These are phyloP conservation scores for Chlorodrepanis virens DNA, from an alignment of 2,113 vertebrate genomes.

Conservation along the genomic window DNA sequence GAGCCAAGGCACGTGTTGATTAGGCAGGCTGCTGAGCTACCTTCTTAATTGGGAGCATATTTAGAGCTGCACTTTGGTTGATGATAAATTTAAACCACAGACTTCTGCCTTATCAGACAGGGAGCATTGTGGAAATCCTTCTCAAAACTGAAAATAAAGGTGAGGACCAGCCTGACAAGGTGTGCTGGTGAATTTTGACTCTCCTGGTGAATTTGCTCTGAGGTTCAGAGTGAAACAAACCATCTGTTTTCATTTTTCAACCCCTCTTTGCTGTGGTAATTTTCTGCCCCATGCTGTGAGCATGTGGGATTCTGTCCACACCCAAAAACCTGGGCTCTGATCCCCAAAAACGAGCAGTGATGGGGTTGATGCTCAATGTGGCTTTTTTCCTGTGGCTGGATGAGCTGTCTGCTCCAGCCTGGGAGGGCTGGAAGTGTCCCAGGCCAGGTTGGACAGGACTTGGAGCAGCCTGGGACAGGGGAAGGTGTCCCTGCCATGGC, in stretches of 20 bases:
- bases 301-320: rapidly evolving
- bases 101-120: neutral
- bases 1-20: neutral
- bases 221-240: neutral
- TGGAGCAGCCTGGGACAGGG: neutral
- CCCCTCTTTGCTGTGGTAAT: neutral
- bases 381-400: rapidly evolving
- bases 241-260: neutral
- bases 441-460: neutral
- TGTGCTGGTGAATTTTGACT: neutral
- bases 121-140: neutral
- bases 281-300: neutral
- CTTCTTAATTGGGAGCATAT: neutral
- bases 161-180: neutral
- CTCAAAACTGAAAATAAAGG: neutral
- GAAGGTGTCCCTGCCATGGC: neutral
- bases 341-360: neutral
- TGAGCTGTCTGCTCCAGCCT: neutral
- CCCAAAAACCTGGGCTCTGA: neutral
- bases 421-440: neutral
- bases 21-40: neutral
- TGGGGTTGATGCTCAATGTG: neutral
- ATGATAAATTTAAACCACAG: neutral
- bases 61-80: neutral
- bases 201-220: neutral